Evolutionary conservation across 2,113 vertebrate species (phyloP).

Genomic region (Lophura nycthemera): DNA sequence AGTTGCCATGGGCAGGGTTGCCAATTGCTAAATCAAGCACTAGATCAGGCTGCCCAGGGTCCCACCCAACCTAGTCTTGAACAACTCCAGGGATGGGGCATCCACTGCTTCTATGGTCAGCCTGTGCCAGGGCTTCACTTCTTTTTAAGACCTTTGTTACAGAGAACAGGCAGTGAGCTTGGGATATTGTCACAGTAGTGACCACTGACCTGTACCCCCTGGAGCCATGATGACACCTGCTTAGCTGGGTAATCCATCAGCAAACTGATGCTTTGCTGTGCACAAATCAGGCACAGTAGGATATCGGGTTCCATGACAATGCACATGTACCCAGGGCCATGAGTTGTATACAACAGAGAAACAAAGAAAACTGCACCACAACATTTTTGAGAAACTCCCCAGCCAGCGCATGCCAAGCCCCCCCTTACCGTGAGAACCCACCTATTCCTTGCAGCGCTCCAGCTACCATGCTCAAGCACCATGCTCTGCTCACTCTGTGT

Average conservation of each 20-base stretch:
- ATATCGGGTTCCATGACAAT: not conserved
- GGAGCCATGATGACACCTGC: not conserved
- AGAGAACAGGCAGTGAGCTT: not conserved
- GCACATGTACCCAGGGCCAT: not conserved
- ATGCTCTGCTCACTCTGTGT: constrained; percentile 71
- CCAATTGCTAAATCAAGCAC: too few species aligned
- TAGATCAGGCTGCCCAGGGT: too few species aligned
- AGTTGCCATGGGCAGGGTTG: too few species aligned
- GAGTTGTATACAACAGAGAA: not conserved
- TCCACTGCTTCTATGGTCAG: too few species aligned
- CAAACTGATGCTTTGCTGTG: not conserved
- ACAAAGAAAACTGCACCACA: not conserved
- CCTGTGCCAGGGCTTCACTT: not conserved
- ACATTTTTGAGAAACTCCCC: constrained; percentile 18
- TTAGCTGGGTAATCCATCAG: not conserved
- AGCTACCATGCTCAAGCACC: constrained; percentile 64
- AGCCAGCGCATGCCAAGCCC: constrained; percentile 31
- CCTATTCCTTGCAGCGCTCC: constrained; percentile 72
- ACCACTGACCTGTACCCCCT: not conserved
- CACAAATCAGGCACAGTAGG: not conserved
- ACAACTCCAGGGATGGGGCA: too few species aligned
- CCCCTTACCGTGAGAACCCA: constrained; percentile 57
- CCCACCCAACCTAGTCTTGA: too few species aligned
- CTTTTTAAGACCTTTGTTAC: not conserved
- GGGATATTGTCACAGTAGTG: not conserved